Evolutionary conservation across 2,113 vertebrate species (phyloP), one percentile per base, ranked within the genome.

Genomic region (Pycnonotus jocosus): DNA sequence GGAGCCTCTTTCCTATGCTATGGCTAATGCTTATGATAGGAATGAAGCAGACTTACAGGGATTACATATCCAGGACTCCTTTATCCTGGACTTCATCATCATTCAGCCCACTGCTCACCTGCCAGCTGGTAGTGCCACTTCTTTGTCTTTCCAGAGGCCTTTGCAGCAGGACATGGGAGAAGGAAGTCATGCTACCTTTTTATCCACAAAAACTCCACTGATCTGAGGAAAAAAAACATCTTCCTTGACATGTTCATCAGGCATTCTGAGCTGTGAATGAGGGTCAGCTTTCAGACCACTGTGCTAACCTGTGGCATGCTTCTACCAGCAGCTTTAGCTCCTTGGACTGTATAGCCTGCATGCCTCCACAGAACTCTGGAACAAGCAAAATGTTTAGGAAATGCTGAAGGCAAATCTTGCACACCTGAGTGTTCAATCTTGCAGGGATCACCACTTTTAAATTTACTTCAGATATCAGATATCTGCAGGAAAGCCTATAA

Each of bases 151-250:
- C 51, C 40, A 48, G 44, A 60, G 20, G 12, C 17, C 17, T 48
- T 70, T 81, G 20, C 45, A 65, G 22, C 5, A 81, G 19, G 16
- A 23, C 20, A 54, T 38, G 53, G 31, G 35, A 86, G 24, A 15
- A 54, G 21, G 16, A 86, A 54, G 72, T 61, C 28, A 10, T 70
- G 15, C 35, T n/a, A 7, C 42, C 18, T 71, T 71, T 61, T 48
- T 38, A 38, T 76, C 21, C 73, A 61, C 27, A 77, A 71, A 65
- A 80, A 19, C 10, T 65, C 25, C 11, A 25, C 25, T n/a, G 44
- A 69, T 16, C 4, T 22, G 24, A 35, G 22, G 4, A 0, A 22
- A 37, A 69, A 61, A 3, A 0, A 1, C 21, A 45, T 8, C 8
- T 65, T 83, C 56, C 84, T 64, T 40, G 21, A 17, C 4, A 4